Evolutionary conservation across 2,113 vertebrate genomes (phyloP).

Genomic region (Thunnus thynnus): DNA sequence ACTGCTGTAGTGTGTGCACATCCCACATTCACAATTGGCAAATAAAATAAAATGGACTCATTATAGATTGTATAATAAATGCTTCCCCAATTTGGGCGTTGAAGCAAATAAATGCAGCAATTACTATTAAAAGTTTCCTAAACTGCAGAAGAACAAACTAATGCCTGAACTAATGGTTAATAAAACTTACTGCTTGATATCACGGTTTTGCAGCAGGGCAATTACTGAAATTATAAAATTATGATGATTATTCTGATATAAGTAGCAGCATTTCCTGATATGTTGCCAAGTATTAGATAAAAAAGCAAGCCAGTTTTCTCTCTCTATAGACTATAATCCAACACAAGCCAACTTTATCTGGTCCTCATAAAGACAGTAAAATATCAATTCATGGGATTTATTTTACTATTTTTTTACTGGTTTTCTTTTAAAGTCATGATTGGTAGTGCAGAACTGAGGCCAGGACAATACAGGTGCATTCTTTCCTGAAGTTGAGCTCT

Average conservation of each 20-base stretch:
- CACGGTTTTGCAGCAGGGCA: conserved; percentile 6
- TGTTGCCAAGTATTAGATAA: not conserved
- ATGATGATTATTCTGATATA: conserved; percentile 7
- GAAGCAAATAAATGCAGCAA: conserved; percentile 27
- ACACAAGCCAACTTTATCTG: not conserved
- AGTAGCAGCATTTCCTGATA: conserved; percentile 4
- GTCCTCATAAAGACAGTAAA: not conserved
- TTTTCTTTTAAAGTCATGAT: not conserved
- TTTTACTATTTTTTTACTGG: not conserved
- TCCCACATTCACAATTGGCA: not conserved
- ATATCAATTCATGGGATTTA: not conserved
- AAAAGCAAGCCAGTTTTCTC: not conserved
- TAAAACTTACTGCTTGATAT: not conserved
- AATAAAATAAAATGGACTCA: conserved; percentile 29
- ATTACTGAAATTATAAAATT: not conserved
- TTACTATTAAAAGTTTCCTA: conserved; percentile 26
- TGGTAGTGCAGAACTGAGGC: not conserved
- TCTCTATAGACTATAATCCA: not conserved
- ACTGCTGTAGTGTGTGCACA: not conserved
- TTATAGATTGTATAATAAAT: conserved; percentile 15
- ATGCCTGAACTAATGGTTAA: not conserved
- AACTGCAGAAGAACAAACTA: conserved; percentile 18
- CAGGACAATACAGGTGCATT: conserved; percentile 12
- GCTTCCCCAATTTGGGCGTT: conserved; percentile 6
- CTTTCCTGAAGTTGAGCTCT: conserved; percentile 31